phyloP scores from a whole-genome alignment of 2,888 invertebrate species.

The Argynnis bischoffii region DNA sequence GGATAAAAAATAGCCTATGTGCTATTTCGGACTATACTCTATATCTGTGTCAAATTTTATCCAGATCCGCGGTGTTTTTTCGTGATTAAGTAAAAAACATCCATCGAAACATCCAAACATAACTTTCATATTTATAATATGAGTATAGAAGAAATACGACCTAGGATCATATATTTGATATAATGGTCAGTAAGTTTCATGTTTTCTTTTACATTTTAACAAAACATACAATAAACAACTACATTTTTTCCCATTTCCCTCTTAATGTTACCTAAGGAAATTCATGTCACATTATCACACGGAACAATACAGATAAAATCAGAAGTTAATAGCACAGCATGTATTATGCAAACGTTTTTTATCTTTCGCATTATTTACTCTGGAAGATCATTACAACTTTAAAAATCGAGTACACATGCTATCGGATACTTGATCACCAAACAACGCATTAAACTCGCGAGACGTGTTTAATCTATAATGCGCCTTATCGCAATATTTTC shows the following conservation, averaged over 20 bases:
- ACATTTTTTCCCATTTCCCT: not conserved
- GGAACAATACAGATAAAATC: slow-evolving; percentile 21
- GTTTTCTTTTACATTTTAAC: too few relatives aligned
- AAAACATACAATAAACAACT: too few relatives aligned
- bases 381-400: slow-evolving; percentile 62
- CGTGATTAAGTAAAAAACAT: too few relatives aligned
- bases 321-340: slow-evolving; percentile 22
- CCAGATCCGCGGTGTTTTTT: too few relatives aligned
- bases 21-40: too few relatives aligned
- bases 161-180: too few relatives aligned
- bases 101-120: too few relatives aligned
- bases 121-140: too few relatives aligned
- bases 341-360: slow-evolving; percentile 58
- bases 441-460: slow-evolving; percentile 67
- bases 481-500: slow-evolving; percentile 82
- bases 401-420: slow-evolving; percentile 57
- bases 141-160: too few relatives aligned
- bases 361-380: slow-evolving; percentile 62
- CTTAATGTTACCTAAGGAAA: not conserved
- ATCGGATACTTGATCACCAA: slow-evolving; percentile 66
- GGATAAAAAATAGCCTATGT: too few relatives aligned
- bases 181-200: too few relatives aligned
- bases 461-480: slow-evolving; percentile 81
- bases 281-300: slow-evolving; percentile 1
- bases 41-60: too few relatives aligned